A percentile compares a stretch with the other conserved stretches of the same genome.
These are phyloP conservation scores for Oxycera nigricornis DNA, from an alignment of 2,888 invertebrate species.

Conservation along the genomic window DNA sequence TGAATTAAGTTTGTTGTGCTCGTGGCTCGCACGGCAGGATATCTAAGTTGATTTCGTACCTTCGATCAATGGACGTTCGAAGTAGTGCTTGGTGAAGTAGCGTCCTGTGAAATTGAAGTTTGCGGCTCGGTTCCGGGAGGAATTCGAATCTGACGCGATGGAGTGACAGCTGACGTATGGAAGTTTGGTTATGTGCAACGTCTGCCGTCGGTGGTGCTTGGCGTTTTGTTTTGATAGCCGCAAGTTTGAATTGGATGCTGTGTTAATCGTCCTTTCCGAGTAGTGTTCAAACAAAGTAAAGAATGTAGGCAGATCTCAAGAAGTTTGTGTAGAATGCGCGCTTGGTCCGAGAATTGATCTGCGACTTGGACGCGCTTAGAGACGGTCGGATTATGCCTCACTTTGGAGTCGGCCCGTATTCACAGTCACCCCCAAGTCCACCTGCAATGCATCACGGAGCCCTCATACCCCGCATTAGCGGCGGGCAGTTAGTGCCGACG, in stretches of 20 bases:
- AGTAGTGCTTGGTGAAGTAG: too few species aligned
- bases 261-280: slow-evolving; percentile 20
- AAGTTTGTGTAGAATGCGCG: background rate
- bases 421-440: slow-evolving; percentile 83
- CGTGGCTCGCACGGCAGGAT: too few species aligned
- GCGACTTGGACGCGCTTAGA: slow-evolving; percentile 49
- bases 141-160: slow-evolving; percentile 14
- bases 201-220: slow-evolving; percentile 41
- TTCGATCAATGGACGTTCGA: too few species aligned
- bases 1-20: background rate
- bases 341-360: background rate
- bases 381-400: slow-evolving; percentile 57
- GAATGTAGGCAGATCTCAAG: background rate
- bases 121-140: background rate
- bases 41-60: too few species aligned
- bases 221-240: slow-evolving; percentile 22
- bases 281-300: background rate
- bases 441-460: slow-evolving; percentile 69
- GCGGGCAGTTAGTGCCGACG: slow-evolving; percentile 61
- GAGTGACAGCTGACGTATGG: slow-evolving; percentile 45
- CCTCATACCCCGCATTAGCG: slow-evolving; percentile 56
- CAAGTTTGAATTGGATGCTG: slow-evolving; percentile 21
- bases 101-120: too few species aligned
- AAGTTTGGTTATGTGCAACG: slow-evolving; percentile 47
- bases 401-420: slow-evolving; percentile 67